Conservation (phyloP, 1,140 invertebrate genomes). For the Sminthurinus signatus region DNA sequence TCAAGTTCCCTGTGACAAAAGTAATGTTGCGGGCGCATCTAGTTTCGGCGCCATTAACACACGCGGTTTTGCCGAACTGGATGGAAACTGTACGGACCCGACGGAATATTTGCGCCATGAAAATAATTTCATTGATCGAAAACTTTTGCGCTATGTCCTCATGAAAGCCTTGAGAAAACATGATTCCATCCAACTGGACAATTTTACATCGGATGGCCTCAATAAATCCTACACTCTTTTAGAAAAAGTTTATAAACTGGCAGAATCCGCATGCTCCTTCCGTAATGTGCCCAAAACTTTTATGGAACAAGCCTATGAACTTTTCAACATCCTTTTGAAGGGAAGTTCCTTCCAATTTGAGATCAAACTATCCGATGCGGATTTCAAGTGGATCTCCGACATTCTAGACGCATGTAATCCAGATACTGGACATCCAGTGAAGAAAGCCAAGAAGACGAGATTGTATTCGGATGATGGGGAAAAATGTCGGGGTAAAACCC, state of each 20-base stretch:
- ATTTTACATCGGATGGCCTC: not conserved
- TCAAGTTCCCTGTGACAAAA: conserved; percentile 6
- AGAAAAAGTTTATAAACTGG: conserved; percentile 18
- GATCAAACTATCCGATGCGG: conserved; percentile 1
- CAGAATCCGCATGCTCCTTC: conserved; percentile 1
- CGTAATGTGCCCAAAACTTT: conserved; percentile 4
- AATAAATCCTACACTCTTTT: conserved; percentile 18
- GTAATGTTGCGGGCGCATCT: not conserved
- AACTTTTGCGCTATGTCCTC: conserved; percentile 19
- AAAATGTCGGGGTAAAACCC: too few relatives aligned
- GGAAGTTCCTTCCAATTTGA: conserved; percentile 26
- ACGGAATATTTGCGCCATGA: conserved; percentile 21
- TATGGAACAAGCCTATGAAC: conserved; percentile 9
- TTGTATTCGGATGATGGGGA: too few relatives aligned
- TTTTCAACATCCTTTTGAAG: conserved; percentile 24
- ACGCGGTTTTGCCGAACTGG: not conserved
- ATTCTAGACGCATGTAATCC: not conserved
- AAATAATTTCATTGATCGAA: conserved; percentile 23
- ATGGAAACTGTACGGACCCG: conserved; percentile 21
- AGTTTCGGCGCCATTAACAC: not conserved
- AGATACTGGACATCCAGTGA: not conserved
- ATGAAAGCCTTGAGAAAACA: not conserved
- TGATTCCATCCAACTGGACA: too few relatives aligned
- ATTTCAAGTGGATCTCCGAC: conserved; percentile 20
- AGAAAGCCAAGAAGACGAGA: not conserved